Percentiles rank a stretch among this genome's conserved stretches.
phyloP scores from a whole-genome alignment of 2,113 vertebrate genomes.

The Melospiza melodia region DNA sequence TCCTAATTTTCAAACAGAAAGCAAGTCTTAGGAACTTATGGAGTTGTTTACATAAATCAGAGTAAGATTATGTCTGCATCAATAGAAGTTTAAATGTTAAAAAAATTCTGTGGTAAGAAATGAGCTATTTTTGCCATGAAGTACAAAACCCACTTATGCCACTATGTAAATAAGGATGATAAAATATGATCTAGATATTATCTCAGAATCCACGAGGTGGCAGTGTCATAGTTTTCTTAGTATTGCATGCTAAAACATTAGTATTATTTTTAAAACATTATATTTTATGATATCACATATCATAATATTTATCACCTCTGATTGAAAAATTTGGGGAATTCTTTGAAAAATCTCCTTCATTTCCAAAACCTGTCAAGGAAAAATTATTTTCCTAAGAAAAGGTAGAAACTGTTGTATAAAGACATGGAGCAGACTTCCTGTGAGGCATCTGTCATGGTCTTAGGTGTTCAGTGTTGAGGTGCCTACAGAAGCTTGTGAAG shows the following conservation, averaged over 20 bases:
- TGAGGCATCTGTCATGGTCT: neutral
- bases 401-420: neutral
- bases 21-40: neutral
- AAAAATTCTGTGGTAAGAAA: neutral
- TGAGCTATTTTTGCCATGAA: neutral
- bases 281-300: neutral
- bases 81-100: neutral
- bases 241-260: slow-evolving; percentile 32
- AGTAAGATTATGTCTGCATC: neutral
- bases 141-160: neutral
- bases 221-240: slow-evolving; percentile 64
- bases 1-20: neutral
- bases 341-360: neutral
- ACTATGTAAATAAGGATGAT: neutral
- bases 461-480: neutral
- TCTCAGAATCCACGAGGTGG: slow-evolving; percentile 71
- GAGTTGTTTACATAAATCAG: neutral
- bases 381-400: neutral
- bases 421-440: neutral
- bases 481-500: neutral
- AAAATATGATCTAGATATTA: slow-evolving; percentile 39
- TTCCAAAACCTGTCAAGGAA: neutral
- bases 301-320: slow-evolving; percentile 22
- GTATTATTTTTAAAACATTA: neutral
- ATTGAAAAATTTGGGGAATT: slow-evolving; percentile 22